Percentiles rank a stretch among this genome's conserved stretches.
phyloP scores from a whole-genome alignment of 2,888 invertebrate species.

The Byasa hedistus region DNA sequence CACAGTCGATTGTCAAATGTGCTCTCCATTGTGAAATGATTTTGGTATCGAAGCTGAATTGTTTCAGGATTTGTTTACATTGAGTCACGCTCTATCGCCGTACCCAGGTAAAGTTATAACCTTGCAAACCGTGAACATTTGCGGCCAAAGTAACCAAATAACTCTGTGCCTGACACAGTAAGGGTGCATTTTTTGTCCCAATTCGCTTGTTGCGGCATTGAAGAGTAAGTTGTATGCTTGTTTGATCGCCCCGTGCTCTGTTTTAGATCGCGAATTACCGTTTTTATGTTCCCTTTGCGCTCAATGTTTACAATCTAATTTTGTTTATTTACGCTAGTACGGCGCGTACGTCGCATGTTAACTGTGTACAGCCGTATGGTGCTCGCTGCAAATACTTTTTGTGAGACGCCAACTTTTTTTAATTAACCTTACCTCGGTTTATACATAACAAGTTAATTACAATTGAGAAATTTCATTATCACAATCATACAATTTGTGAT shows the following conservation, averaged over 20 bases:
- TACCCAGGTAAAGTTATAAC: constrained; percentile 48
- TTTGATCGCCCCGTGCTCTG: constrained; percentile 41
- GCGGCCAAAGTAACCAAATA: constrained; percentile 5
- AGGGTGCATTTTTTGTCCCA: constrained; percentile 39
- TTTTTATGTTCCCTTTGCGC: constrained; percentile 64
- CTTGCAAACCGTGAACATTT: constrained; percentile 2
- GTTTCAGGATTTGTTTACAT: constrained; percentile 64
- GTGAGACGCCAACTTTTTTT: constrained; percentile 21
- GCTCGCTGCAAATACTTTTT: constrained; percentile 18
- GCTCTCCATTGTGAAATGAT: constrained; percentile 64
- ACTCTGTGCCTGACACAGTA: constrained; percentile 23
- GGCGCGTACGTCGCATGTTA: constrained; percentile 47
- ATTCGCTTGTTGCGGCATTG: constrained; percentile 32
- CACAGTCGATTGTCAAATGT: constrained; percentile 65
- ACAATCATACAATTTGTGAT: neutral
- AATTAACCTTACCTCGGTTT: neutral
- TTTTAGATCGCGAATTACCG: constrained; percentile 58
- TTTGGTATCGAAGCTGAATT: constrained; percentile 51
- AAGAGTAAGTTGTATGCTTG: constrained; percentile 35
- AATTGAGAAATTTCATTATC: neutral
- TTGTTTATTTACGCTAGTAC: constrained; percentile 73
- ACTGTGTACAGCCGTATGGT: constrained; percentile 17
- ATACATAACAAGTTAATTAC: constrained; percentile 21
- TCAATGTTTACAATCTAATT: constrained; percentile 66
- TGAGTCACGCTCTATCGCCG: constrained; percentile 51